Conservation (phyloP, 2,888 invertebrate species). For the Macaria notata region DNA sequence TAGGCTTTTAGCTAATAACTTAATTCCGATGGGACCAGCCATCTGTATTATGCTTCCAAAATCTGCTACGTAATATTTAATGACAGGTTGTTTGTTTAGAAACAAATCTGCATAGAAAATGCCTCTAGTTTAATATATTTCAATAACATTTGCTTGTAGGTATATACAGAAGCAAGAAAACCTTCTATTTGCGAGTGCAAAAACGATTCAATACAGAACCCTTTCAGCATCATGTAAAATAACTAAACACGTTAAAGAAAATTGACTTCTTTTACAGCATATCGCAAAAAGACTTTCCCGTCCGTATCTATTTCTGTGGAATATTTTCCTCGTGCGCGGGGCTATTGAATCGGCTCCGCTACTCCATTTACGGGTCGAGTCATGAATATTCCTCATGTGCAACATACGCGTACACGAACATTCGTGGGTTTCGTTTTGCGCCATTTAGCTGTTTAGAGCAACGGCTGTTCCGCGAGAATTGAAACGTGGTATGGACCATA, state of each 20-base stretch:
- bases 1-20: conserved; percentile 75
- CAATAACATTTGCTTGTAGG: no score
- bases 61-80: conserved; percentile 29
- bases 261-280: conserved; percentile 26
- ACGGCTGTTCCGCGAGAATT: conserved; percentile 59
- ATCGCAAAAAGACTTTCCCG: conserved; percentile 27
- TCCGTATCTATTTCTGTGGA: conserved; percentile 32
- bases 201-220: no score
- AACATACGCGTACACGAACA: conserved; percentile 50
- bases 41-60: conserved; percentile 44
- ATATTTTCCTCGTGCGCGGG: conserved; percentile 38
- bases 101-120: no score
- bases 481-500: conserved; percentile 74
- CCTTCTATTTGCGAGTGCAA: no score
- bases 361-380: conserved; percentile 52
- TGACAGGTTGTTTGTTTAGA: no score
- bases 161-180: no score
- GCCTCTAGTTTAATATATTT: no score
- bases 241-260: conserved; percentile 22
- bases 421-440: conserved; percentile 62
- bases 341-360: conserved; percentile 47
- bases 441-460: conserved; percentile 67
- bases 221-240: no score
- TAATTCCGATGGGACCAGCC: conserved; percentile 75
- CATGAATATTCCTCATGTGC: conserved; percentile 67